Evolutionary conservation across 2,888 invertebrate genomes (phyloP).

Genomic region (Ellobium chinense): DNA sequence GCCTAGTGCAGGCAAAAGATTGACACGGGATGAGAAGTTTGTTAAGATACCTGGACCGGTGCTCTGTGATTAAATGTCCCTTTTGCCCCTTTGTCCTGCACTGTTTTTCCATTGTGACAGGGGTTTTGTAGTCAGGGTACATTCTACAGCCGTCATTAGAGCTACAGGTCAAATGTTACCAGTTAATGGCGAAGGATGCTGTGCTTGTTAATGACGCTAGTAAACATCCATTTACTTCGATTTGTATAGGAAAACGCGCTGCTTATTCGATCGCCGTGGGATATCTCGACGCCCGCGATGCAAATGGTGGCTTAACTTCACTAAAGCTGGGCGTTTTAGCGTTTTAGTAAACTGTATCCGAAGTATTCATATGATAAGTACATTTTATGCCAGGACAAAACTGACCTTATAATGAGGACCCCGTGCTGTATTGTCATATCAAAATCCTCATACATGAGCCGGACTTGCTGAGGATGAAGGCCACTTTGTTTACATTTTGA

Average conservation of each 20-base stretch:
- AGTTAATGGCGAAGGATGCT: neutral
- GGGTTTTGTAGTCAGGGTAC: neutral
- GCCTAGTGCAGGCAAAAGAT: neutral
- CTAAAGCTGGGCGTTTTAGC: neutral
- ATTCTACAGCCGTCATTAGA: neutral
- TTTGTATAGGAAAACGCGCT: neutral
- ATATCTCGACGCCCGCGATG: neutral
- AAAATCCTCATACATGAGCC: neutral
- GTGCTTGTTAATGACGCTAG: neutral
- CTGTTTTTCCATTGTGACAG: slow-evolving; percentile 9
- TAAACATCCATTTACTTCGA: neutral
- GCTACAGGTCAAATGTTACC: neutral
- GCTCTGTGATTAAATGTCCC: neutral
- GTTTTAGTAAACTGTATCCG: neutral
- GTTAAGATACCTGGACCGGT: neutral
- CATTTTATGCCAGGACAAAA: neutral
- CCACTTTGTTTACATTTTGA: neutral
- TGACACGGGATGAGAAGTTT: slow-evolving; percentile 2
- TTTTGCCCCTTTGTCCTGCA: neutral
- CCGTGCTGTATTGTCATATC: neutral
- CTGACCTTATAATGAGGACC: neutral
- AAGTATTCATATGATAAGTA: neutral
- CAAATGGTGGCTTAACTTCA: neutral
- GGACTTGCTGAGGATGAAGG: neutral
- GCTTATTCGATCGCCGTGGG: neutral